These are phyloP conservation scores for Scaptomyza montana DNA, from an alignment of 1,140 invertebrate species.

Conservation along the genomic window DNA sequence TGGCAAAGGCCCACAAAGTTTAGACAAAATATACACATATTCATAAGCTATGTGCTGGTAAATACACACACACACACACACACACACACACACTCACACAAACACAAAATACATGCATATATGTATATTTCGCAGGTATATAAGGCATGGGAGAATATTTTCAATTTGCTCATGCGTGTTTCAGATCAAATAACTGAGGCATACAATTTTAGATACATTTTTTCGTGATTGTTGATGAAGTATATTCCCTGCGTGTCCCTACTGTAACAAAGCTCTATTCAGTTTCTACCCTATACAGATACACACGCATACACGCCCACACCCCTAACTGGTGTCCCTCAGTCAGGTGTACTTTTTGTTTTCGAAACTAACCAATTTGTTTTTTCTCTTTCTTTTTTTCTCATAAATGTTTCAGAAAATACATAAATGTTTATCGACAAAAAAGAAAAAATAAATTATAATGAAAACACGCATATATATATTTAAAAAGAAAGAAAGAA, in stretches of 20 bases:
- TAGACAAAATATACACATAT: constrained; percentile 59
- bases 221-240: constrained; percentile 27
- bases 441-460: constrained; percentile 30
- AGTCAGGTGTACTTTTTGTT: constrained; percentile 54
- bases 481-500: constrained; percentile 42
- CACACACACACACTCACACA: too few relatives aligned
- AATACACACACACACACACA: constrained; percentile 32
- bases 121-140: constrained; percentile 59
- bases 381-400: constrained; percentile 67
- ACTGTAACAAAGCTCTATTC: constrained; percentile 19
- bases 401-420: constrained; percentile 77
- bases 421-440: constrained; percentile 77
- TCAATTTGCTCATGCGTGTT: constrained; percentile 53
- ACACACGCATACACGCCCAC: constrained; percentile 18
- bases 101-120: constrained; percentile 3
- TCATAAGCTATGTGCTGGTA: constrained; percentile 38
- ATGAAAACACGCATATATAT: constrained; percentile 47
- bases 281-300: constrained; percentile 23
- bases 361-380: constrained; percentile 71
- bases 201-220: constrained; percentile 42
- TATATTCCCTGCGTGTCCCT: constrained; percentile 29
- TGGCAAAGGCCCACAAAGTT: constrained; percentile 71
- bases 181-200: constrained; percentile 74
- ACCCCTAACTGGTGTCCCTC: constrained; percentile 18
- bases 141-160: constrained; percentile 56